Base-by-base conservation (phyloP, 1,140 invertebrate genomes). In the Copidosoma floridanum region DNA sequence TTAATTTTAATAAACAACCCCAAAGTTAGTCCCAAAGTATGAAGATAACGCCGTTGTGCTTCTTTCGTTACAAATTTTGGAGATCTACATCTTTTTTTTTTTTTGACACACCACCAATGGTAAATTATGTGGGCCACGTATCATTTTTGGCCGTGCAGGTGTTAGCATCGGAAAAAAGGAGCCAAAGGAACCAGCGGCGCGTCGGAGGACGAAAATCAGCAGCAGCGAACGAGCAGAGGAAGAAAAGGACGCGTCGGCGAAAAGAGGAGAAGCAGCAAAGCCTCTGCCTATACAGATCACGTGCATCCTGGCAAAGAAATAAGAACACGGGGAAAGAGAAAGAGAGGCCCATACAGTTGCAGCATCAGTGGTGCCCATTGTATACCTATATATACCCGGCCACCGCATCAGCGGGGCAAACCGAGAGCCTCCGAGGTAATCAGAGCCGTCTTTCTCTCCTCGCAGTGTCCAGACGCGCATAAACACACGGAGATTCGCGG, bases 351-450 rank as follows among this genome's bases (percentile, higher is more conserved):
- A 40, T 21, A 10, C 3, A 52, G 35, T 29, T 51, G 35, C 6
- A 32, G 29, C 29, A 32, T 32, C 29, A 12, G 29, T 12, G 29
- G 29, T 32, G 29, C 37, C n/a, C n/a, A n/a, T n/a, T n/a, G n/a
- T 52, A 29, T 52, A 38, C 16, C 50, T 38, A n/a, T 24, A 29
- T 29, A 52, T 52, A 29, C 32, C 50, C 18, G 40, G 29, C 29
- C 50, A 21, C 29, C 2, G 41, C n/a, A n/a, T n/a, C 21, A 44
- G 41, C 41, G n/a, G 8, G 35, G 54, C 41, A 51, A 59, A 37
- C 47, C 40, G 57, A 59, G 57, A 52, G 40, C 8, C 40, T 38
- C 16, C 21, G 29, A 60, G 50, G 58, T 60, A 60, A 60, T 60
- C 58, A 60, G 58, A 60, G 23, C 58, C 43, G 27, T 37, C 26